Percentiles rank a stretch among this genome's conserved stretches.
Conservation (phyloP, 2,888 invertebrate genomes). For the Fragum fragum region DNA sequence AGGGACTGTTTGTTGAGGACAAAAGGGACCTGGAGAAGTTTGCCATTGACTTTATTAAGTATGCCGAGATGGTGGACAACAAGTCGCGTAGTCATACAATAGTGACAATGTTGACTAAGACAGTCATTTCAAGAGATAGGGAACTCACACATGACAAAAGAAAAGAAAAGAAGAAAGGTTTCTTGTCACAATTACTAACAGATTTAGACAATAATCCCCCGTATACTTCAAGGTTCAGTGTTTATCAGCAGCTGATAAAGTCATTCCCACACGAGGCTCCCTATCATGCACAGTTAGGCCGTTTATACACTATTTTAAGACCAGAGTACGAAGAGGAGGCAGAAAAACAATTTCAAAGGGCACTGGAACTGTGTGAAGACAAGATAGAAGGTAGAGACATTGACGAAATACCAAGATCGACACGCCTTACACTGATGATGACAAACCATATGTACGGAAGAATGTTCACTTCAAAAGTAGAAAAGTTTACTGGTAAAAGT, state of each 20-base stretch:
- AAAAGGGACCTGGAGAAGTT: constrained; percentile 39
- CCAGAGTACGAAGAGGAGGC: constrained; percentile 67
- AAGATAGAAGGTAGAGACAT: constrained; percentile 37
- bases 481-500: constrained; percentile 1
- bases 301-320: constrained; percentile 66
- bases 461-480: constrained; percentile 40
- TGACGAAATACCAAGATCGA: constrained; percentile 46
- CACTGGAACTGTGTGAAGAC: constrained; percentile 54
- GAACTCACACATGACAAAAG: constrained; percentile 40
- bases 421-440: constrained; percentile 55
- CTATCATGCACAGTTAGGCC: constrained; percentile 70
- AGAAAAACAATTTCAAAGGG: constrained; percentile 62
- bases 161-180: constrained; percentile 28
- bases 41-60: constrained; percentile 48
- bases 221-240: constrained; percentile 48
- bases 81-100: background rate
- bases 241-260: constrained; percentile 58
- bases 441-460: constrained; percentile 71
- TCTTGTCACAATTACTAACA: constrained; percentile 47
- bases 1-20: constrained; percentile 20
- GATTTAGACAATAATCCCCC: constrained; percentile 36
- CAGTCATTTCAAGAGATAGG: constrained; percentile 56
- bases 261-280: constrained; percentile 68
- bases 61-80: constrained; percentile 21
- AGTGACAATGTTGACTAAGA: constrained; percentile 42